A percentile compares a stretch with the other conserved stretches of the same genome.
phyloP scores from a whole-genome alignment of 2,113 vertebrate genomes.

The Dasyornis broadbenti region DNA sequence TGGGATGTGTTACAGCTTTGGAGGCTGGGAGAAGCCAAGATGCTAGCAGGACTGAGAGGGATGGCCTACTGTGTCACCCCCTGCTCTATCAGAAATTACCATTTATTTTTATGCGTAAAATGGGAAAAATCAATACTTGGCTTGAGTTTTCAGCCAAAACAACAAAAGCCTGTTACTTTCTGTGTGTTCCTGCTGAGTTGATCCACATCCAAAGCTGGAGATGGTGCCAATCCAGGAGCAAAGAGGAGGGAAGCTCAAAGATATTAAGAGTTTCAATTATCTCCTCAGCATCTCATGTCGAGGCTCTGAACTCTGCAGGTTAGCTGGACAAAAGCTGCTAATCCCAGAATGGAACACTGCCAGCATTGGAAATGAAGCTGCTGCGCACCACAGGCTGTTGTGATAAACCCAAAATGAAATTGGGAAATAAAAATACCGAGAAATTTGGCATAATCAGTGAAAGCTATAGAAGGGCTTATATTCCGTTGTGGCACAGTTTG shows the following conservation, averaged over 20 bases:
- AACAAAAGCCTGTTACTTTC: background rate
- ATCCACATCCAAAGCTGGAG: background rate
- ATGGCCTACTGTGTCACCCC: background rate
- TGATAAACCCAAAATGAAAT: background rate
- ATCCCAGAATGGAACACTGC: background rate
- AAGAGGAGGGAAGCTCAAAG: background rate
- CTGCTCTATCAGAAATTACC: background rate
- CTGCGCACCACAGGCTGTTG: background rate
- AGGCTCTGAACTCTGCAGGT: conserved; percentile 9
- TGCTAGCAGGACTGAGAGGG: background rate
- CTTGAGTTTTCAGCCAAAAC: background rate
- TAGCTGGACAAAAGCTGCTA: background rate
- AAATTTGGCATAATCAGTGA: background rate
- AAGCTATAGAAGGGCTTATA: background rate
- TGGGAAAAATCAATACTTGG: background rate
- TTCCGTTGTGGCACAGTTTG: background rate
- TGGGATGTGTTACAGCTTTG: background rate
- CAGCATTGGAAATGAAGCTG: background rate
- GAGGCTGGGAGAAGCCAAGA: background rate
- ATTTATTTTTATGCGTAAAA: background rate
- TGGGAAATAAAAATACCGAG: background rate
- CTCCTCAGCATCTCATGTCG: background rate
- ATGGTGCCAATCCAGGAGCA: background rate
- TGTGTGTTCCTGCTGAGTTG: background rate
- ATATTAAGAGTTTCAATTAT: background rate